Percentiles rank a stretch among this genome's conserved stretches.
phyloP scores from a whole-genome alignment of 2,797 vertebrate species.

The Scolopax rusticola region DNA sequence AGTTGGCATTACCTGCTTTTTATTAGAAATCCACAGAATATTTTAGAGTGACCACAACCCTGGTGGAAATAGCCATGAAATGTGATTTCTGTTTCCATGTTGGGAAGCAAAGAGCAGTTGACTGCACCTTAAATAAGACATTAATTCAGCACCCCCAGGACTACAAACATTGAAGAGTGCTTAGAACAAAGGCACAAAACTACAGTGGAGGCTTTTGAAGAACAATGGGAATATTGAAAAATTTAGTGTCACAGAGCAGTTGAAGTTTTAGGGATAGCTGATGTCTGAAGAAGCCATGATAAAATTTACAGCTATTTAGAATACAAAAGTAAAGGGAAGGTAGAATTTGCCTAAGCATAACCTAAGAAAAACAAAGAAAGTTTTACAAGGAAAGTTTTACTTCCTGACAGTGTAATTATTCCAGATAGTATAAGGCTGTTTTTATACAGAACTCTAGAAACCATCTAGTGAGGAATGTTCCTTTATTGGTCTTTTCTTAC shows the following conservation, averaged over 20 bases:
- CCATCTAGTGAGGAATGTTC: not conserved
- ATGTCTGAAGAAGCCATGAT: not conserved
- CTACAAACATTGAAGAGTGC: not conserved
- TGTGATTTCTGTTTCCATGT: not conserved
- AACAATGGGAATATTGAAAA: not conserved
- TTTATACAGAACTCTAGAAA: not conserved
- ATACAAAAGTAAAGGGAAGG: not conserved
- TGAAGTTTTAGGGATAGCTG: not conserved
- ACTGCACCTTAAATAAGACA: not conserved
- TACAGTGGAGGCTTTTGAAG: not conserved
- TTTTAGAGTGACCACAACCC: not conserved
- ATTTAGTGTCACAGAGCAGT: not conserved
- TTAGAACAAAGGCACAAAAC: not conserved
- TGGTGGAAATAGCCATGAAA: not conserved
- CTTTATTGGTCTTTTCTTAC: not conserved
- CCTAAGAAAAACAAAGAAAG: not conserved
- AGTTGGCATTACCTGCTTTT: slow-evolving; percentile 5
- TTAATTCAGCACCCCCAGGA: not conserved
- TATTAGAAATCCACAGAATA: not conserved
- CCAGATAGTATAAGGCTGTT: not conserved
- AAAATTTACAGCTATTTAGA: not conserved
- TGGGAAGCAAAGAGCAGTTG: not conserved
- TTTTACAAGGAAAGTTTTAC: not conserved
- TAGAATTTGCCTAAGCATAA: not conserved
- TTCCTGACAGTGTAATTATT: not conserved